These are phyloP conservation scores for Carduelis carduelis DNA, from an alignment of 2,797 vertebrate genomes.

Conservation along the genomic window DNA sequence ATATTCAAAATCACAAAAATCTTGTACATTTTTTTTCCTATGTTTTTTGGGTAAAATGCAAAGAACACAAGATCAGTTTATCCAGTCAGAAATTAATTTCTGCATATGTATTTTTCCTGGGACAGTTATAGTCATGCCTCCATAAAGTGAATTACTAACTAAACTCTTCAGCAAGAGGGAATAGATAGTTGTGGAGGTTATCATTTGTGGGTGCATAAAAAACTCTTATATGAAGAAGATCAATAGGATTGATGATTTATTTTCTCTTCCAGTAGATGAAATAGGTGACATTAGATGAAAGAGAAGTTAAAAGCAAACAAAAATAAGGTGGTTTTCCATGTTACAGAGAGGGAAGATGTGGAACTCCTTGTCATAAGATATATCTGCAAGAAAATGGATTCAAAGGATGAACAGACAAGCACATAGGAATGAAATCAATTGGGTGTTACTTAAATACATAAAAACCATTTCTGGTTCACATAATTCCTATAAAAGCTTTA, in stretches of 20 bases:
- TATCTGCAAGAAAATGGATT: not conserved
- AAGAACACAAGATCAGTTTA: not conserved
- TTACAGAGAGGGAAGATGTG: not conserved
- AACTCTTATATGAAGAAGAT: not conserved
- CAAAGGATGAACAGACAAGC: not conserved
- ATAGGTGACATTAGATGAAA: not conserved
- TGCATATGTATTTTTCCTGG: not conserved
- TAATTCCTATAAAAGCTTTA: not conserved
- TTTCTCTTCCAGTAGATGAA: not conserved
- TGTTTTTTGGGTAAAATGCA: not conserved
- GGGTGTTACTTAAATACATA: not conserved
- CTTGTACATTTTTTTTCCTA: not conserved
- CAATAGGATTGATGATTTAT: not conserved
- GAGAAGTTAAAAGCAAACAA: not conserved
- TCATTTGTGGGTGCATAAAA: not conserved
- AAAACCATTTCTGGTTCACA: not conserved
- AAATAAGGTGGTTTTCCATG: not conserved
- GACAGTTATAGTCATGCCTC: not conserved
- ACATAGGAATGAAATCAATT: not conserved
- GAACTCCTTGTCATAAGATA: not conserved
- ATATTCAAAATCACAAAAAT: not conserved
- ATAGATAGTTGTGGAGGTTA: not conserved
- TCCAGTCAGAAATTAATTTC: not conserved
- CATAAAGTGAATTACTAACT: not conserved
- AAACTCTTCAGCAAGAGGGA: not conserved